Base-by-base conservation (phyloP, 2,113 vertebrate species). In the Paramisgurnus dabryanus region DNA sequence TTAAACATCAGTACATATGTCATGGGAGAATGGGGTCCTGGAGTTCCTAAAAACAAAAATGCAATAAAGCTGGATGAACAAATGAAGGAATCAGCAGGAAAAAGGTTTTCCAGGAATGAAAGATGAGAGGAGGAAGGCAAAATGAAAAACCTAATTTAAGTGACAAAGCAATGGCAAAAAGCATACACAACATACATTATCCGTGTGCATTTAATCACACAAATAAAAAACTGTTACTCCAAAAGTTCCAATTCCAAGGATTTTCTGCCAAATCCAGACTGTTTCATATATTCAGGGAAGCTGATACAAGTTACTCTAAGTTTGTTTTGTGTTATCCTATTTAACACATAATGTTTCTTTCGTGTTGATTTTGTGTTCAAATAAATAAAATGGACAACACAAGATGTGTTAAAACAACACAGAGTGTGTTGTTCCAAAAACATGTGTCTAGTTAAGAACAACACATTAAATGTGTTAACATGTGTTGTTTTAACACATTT, bases 31-130 rank as follows among this genome's bases (percentile, higher is more conserved):
- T 22, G 22, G 22, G 22, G 22, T 22, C 22, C 81, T 47, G 50
- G 50, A 58, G 55, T 47, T 40, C 18, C 57, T 74, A 17, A 58
- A 9, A 0, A 22, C 12, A 43, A 64, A 50, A 64, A 49, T 13
- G 65, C 10, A 76, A 61, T 50, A 45, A 55, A 47, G 65, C 70
- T 45, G 71, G 78, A 63, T 82, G 80, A 81, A 85, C 80, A 71
- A 45, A 68, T 82, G 72, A 83, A 80, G 72, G 58, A 65, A 82
- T 83, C 85, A 76, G 43, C 64, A 53, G 68, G 55, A 40, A 43
- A 50, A 18, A 82, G 61, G 41, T 65, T 80, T 84, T 86, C 76
- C 81, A 78, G 80, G 61, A 81, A 80, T 39, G 34, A 18, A 8
- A 65, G 53, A 39, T 40, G 12, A 71, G 55, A 5, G 6, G 5